A percentile compares a stretch with the other conserved stretches of the same genome.
phyloP scores from a whole-genome alignment of 1,140 invertebrate species.

The Heliothis subflexa region DNA sequence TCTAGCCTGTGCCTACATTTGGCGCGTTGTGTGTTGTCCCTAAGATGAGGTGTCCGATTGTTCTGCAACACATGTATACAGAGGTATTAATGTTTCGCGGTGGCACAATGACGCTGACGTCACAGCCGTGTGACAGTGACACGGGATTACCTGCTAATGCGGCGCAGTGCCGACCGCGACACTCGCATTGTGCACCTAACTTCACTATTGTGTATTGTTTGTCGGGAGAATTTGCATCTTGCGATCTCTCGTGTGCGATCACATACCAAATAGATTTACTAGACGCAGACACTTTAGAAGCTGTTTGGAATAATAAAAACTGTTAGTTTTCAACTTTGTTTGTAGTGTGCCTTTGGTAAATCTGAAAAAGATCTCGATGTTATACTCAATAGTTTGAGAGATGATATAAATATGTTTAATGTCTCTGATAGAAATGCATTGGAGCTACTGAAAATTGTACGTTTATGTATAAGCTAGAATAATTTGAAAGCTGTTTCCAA shows the following conservation, averaged over 20 bases:
- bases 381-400: no score
- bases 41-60: not conserved
- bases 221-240: not conserved
- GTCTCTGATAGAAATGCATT: no score
- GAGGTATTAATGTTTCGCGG: slow-evolving; percentile 2
- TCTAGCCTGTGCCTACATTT: not conserved
- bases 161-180: not conserved
- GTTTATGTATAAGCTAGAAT: no score
- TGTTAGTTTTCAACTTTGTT: no score
- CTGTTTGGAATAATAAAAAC: no score
- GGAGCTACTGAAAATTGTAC: no score
- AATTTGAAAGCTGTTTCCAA: no score
- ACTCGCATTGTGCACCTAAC: not conserved
- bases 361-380: no score
- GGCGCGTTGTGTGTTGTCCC: not conserved
- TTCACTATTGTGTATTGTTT: slow-evolving; percentile 1
- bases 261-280: no score
- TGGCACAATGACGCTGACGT: slow-evolving; percentile 4
- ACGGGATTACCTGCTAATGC: slow-evolving; percentile 29
- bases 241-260: not conserved
- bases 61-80: not conserved
- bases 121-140: not conserved
- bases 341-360: no score
- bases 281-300: no score
- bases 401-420: no score